Evolutionary conservation across 1,140 invertebrate genomes (phyloP).

Genomic region (Tribolium madens): DNA sequence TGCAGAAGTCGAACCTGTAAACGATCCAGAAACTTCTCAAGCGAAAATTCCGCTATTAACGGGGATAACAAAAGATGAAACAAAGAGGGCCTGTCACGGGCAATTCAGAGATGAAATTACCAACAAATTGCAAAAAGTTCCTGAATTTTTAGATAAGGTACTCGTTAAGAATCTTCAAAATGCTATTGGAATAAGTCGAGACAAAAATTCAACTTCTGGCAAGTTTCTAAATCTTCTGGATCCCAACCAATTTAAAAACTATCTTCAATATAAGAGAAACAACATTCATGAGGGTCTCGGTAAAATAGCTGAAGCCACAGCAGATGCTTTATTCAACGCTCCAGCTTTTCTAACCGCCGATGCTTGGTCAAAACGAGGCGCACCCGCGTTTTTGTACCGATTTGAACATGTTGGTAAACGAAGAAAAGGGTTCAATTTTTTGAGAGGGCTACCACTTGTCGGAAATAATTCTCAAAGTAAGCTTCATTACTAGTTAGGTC

Average conservation of each 20-base stretch:
- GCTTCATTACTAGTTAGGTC: too few species aligned
- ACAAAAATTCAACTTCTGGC: not conserved
- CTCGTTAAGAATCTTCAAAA: conserved; percentile 65
- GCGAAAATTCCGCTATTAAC: conserved; percentile 76
- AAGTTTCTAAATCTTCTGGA: conserved; percentile 44
- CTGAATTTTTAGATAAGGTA: conserved; percentile 71
- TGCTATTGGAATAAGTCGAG: not conserved
- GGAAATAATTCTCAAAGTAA: conserved; percentile 55
- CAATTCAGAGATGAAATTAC: conserved; percentile 68
- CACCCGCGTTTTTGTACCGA: conserved; percentile 76
- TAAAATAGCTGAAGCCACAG: conserved; percentile 68
- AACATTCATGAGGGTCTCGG: conserved; percentile 65
- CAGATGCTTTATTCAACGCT: conserved; percentile 79
- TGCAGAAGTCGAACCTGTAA: conserved; percentile 70
- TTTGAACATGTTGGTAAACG: conserved; percentile 77
- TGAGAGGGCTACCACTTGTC: conserved; percentile 71
- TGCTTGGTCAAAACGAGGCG: conserved; percentile 72
- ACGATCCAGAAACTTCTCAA: conserved; percentile 69
- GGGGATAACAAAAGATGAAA: conserved; percentile 79
- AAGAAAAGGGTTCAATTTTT: conserved; percentile 72
- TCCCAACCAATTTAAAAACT: conserved; percentile 60
- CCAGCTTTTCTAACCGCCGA: conserved; percentile 77
- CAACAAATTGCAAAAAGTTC: conserved; percentile 65
- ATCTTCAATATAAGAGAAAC: conserved; percentile 55
- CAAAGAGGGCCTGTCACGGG: conserved; percentile 71